phyloP scores from a whole-genome alignment of 1,140 invertebrate species.

The Hirudo medicinalis region DNA sequence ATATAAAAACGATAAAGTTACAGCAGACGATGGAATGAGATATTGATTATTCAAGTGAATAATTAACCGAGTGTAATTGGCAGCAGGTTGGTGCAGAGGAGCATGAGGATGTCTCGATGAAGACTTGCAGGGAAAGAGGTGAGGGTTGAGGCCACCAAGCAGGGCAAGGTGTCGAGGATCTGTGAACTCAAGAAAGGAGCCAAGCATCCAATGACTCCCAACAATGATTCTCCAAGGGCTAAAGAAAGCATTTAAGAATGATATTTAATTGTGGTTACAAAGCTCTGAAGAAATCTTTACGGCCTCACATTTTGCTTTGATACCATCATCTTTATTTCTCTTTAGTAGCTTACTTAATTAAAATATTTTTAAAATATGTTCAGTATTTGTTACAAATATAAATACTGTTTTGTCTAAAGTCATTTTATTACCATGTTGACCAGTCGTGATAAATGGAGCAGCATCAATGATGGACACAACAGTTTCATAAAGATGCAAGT shows the following conservation, averaged over 20 bases:
- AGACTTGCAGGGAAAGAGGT: constrained; percentile 74
- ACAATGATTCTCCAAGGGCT: constrained; percentile 58
- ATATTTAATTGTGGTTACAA: background rate
- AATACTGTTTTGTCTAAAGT: background rate
- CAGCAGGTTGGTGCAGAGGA: constrained; percentile 86
- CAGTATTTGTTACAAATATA: background rate
- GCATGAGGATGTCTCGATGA: constrained; percentile 86
- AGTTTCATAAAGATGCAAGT: constrained; percentile 68
- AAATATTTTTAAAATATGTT: background rate
- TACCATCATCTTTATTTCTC: background rate
- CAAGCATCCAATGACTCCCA: constrained; percentile 44
- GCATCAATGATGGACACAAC: constrained; percentile 44
- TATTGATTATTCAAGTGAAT: background rate
- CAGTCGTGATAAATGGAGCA: constrained; percentile 40
- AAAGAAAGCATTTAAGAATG: constrained; percentile 17
- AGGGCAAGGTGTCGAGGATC: constrained; percentile 83
- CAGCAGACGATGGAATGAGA: background rate
- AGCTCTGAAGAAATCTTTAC: too few relatives aligned
- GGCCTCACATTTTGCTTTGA: background rate
- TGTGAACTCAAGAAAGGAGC: constrained; percentile 92
- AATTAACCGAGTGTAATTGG: constrained; percentile 79
- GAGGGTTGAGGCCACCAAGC: constrained; percentile 80
- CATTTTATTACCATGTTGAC: constrained; percentile 37
- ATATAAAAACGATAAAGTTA: constrained; percentile 12
- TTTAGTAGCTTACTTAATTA: background rate